These are phyloP conservation scores for Centruroides sculpturatus DNA, from an alignment of 1,140 invertebrate species.

Conservation along the genomic window DNA sequence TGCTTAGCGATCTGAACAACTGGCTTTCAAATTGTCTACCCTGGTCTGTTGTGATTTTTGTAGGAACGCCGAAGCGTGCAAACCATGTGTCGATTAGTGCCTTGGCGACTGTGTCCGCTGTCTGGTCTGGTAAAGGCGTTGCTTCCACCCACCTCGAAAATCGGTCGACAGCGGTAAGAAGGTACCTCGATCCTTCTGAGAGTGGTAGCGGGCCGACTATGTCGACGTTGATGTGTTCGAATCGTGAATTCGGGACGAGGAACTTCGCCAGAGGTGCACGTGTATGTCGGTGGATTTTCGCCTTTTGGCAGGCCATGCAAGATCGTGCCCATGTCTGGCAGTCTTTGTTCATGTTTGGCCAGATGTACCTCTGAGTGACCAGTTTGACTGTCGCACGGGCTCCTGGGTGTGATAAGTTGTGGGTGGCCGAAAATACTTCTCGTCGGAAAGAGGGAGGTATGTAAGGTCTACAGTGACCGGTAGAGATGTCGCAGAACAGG, in stretches of 20 bases:
- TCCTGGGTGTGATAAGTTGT: slow-evolving; percentile 8
- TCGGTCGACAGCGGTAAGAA: slow-evolving; percentile 31
- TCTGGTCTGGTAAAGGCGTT: slow-evolving; percentile 25
- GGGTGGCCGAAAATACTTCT: slow-evolving; percentile 1
- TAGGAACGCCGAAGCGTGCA: slow-evolving; percentile 21
- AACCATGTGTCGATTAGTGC: slow-evolving; percentile 26
- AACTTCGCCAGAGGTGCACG: slow-evolving; percentile 5
- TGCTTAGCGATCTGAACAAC: slow-evolving; percentile 10
- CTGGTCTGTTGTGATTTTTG: slow-evolving; percentile 27
- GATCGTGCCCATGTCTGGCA: background rate
- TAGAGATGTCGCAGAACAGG: slow-evolving; percentile 4
- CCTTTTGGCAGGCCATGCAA: slow-evolving; percentile 9
- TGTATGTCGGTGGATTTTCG: slow-evolving; percentile 9
- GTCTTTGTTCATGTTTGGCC: slow-evolving; percentile 9
- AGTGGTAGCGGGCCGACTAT: slow-evolving; percentile 32
- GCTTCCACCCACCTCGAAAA: slow-evolving; percentile 32
- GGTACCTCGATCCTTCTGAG: slow-evolving; percentile 24
- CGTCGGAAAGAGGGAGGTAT: background rate
- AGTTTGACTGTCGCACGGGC: background rate
- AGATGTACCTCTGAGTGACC: slow-evolving; percentile 3
- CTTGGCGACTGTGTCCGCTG: slow-evolving; percentile 25
- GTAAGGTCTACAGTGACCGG: background rate
- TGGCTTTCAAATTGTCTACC: slow-evolving; percentile 31
- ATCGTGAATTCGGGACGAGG: slow-evolving; percentile 10
- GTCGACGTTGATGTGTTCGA: slow-evolving; percentile 34